A percentile compares a stretch with the other conserved stretches of the same genome.
Evolutionary conservation across 2,797 vertebrate genomes (phyloP).

Genomic region (Channallabes apus): DNA sequence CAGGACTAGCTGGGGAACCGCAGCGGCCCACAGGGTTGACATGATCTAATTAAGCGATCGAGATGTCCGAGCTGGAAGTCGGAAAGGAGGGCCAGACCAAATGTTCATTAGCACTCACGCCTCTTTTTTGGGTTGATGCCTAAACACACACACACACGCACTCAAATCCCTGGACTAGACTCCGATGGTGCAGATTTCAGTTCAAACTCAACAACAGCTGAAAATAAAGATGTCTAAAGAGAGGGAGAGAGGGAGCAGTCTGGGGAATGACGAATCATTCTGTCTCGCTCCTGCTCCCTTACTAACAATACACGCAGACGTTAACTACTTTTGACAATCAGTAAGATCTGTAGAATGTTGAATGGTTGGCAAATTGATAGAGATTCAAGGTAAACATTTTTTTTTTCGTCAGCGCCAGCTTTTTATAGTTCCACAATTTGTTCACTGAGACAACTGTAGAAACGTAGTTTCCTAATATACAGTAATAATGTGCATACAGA

Average conservation of each 20-base stretch:
- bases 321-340: background rate
- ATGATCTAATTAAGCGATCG: constrained; percentile 57
- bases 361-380: background rate
- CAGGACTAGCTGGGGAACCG: constrained; percentile 38
- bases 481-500: background rate
- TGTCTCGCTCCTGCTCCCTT: background rate
- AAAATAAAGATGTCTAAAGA: constrained; percentile 29
- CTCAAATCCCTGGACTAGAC: background rate
- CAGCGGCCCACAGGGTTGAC: constrained; percentile 50
- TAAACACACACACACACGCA: constrained; percentile 16
- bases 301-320: background rate
- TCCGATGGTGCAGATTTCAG: constrained; percentile 6
- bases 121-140: constrained; percentile 37
- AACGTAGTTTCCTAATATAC: background rate
- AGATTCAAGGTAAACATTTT: background rate
- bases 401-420: too few relatives aligned
- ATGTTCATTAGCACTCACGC: constrained; percentile 39
- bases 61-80: constrained; percentile 49
- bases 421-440: background rate
- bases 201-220: constrained; percentile 20
- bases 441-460: background rate
- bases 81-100: constrained; percentile 46
- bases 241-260: background rate
- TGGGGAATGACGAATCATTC: background rate
- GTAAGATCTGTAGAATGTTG: background rate